Evolutionary conservation across 1,140 invertebrate species (phyloP).

Genomic region (Xylocopa sonorina): DNA sequence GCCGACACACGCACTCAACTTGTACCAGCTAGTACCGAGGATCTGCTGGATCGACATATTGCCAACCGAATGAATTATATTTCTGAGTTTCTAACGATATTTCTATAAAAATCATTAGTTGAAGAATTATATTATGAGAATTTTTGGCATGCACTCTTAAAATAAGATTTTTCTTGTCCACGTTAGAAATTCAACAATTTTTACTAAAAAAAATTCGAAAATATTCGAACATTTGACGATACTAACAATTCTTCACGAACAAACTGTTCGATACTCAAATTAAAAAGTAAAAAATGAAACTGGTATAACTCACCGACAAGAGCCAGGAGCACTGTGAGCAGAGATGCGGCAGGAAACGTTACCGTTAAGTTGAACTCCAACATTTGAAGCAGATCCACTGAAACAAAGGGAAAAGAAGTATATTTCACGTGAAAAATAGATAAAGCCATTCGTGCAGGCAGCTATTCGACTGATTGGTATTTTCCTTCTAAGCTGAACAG

Average conservation of each 20-base stretch:
- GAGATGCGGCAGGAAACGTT: slow-evolving; percentile 96
- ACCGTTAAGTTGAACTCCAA: slow-evolving; percentile 96
- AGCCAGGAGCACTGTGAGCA: slow-evolving; percentile 98
- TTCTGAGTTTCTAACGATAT: too few species aligned
- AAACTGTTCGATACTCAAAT: too few species aligned
- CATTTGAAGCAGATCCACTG: slow-evolving; percentile 98
- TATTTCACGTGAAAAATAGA: slow-evolving; percentile 41
- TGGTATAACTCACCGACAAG: slow-evolving; percentile 93
- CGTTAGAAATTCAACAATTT: too few species aligned
- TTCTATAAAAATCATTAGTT: not conserved
- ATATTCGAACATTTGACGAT: too few species aligned
- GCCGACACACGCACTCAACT: slow-evolving; percentile 3
- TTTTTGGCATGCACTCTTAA: too few species aligned
- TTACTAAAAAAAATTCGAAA: too few species aligned
- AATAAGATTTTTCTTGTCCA: too few species aligned
- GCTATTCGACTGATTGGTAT: not conserved
- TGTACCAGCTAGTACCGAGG: not conserved
- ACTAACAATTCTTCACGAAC: too few species aligned
- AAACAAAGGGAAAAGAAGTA: slow-evolving; percentile 79
- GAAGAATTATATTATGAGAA: too few species aligned
- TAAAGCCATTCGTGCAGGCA: not conserved
- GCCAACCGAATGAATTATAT: not conserved
- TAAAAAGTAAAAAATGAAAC: not conserved
- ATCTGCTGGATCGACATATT: not conserved
- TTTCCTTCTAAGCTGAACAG: not conserved